Evolutionary conservation across 2,888 invertebrate genomes (phyloP).

Genomic region (Drosophila gaucha): DNA sequence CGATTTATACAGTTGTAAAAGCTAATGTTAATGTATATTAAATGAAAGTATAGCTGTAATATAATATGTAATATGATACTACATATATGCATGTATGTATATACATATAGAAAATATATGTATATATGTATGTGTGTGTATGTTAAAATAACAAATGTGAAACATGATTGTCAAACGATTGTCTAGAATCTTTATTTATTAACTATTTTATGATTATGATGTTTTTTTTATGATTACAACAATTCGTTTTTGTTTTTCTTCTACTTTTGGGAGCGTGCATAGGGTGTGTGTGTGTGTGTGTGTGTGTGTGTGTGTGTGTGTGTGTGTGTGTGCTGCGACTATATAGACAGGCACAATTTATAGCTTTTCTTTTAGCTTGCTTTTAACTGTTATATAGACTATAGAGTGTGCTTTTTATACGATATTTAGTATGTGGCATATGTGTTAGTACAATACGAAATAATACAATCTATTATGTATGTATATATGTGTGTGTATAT

Average conservation of each 20-base stretch:
- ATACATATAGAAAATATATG: constrained; percentile 16
- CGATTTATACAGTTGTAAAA: constrained; percentile 25
- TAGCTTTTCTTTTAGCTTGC: constrained; percentile 19
- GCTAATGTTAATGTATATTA: constrained; percentile 7
- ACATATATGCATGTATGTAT: constrained; percentile 16
- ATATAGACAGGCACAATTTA: constrained; percentile 2
- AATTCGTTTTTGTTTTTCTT: background rate
- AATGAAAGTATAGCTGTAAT: constrained; percentile 38
- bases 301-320: background rate
- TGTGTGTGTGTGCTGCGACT: background rate
- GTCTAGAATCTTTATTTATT: constrained; percentile 54
- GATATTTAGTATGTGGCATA: background rate
- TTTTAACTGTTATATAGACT: constrained; percentile 11
- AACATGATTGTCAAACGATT: constrained; percentile 58
- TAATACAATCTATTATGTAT: background rate
- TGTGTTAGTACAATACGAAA: background rate
- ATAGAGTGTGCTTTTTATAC: too few species aligned
- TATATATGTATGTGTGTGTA: constrained; percentile 9
- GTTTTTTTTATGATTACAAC: constrained; percentile 17
- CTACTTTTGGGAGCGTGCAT: background rate
- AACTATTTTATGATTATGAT: constrained; percentile 34
- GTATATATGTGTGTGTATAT: constrained; percentile 3
- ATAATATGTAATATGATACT: constrained; percentile 41
- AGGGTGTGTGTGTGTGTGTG: background rate
- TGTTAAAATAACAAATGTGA: constrained; percentile 60